phyloP scores from a whole-genome alignment of 2,888 invertebrate genomes.

The Drosophila fungiperda region DNA sequence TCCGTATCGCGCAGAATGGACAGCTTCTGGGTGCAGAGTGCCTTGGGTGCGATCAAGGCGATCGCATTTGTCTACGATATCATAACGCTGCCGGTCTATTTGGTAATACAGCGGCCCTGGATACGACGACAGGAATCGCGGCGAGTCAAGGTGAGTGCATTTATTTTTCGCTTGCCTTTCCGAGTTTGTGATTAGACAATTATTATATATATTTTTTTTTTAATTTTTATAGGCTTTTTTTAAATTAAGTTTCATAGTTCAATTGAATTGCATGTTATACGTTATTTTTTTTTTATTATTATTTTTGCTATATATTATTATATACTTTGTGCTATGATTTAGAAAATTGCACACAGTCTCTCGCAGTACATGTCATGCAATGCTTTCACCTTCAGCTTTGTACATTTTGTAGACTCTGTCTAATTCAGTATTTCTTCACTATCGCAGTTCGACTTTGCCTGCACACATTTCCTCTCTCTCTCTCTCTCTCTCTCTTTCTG shows the following conservation, averaged over 20 bases:
- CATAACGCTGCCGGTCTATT: slow-evolving; percentile 95
- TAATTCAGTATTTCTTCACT: slow-evolving; percentile 9
- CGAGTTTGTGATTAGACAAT: not conserved
- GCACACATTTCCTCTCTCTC: not conserved
- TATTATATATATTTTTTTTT: not conserved
- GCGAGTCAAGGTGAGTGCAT: slow-evolving; percentile 89
- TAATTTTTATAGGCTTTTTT: not conserved
- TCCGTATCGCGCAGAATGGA: slow-evolving; percentile 86
- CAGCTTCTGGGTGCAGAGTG: slow-evolving; percentile 89
- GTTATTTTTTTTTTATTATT: not conserved
- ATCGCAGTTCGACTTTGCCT: slow-evolving; percentile 2
- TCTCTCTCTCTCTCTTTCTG: not conserved
- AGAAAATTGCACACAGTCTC: slow-evolving; percentile 10
- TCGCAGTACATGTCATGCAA: slow-evolving; percentile 21
- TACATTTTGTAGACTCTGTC: slow-evolving; percentile 1
- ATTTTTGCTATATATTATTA: slow-evolving; percentile 1
- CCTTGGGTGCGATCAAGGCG: slow-evolving; percentile 91
- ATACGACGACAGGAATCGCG: slow-evolving; percentile 91
- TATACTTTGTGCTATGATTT: slow-evolving; percentile 2
- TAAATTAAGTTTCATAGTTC: slow-evolving; percentile 5
- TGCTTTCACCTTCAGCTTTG: slow-evolving; percentile 24
- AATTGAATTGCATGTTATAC: slow-evolving; percentile 4
- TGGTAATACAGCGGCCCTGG: slow-evolving; percentile 95
- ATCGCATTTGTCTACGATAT: slow-evolving; percentile 95
- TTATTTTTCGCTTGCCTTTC: not conserved